A percentile compares a stretch with the other conserved stretches of the same genome.
These are phyloP conservation scores for Palythoa caribaeorum DNA, from an alignment of 92 coral and sea anemone genomes.

Conservation along the genomic window DNA sequence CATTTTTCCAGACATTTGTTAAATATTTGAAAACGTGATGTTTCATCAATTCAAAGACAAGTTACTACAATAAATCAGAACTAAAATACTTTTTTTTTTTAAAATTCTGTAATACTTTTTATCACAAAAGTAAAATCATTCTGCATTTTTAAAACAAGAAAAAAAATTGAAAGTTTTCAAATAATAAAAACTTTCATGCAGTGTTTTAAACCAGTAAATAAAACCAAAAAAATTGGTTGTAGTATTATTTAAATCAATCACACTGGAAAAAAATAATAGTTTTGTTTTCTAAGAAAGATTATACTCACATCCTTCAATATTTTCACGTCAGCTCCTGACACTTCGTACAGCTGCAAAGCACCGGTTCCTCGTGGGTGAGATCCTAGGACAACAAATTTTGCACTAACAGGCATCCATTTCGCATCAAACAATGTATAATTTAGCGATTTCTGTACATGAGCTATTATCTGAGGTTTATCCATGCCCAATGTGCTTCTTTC, in stretches of 20 bases:
- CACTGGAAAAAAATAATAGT: background rate
- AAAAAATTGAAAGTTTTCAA: background rate
- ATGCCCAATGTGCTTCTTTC: constrained; percentile 24
- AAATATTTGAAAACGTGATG: no score
- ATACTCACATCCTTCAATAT: constrained; percentile 89
- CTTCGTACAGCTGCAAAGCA: constrained; percentile 97
- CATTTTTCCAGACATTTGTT: no score
- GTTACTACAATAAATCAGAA: no score
- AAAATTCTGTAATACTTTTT: no score
- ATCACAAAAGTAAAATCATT: no score
- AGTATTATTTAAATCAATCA: background rate
- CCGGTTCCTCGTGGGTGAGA: constrained; percentile 98
- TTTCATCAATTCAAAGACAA: no score
- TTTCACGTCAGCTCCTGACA: constrained; percentile 89
- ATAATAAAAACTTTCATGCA: no score
- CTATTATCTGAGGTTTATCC: constrained; percentile 94
- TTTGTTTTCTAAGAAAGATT: background rate
- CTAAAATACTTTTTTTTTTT: no score
- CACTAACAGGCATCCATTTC: constrained; percentile 97
- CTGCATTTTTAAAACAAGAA: no score
- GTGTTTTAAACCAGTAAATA: no score
- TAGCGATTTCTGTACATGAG: constrained; percentile 84
- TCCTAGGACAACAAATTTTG: constrained; percentile 97
- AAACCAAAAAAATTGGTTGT: no score
- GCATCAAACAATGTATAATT: constrained; percentile 91